Percentiles rank a stretch among this genome's conserved stretches.
phyloP scores from a whole-genome alignment of 2,888 invertebrate genomes.

The Aphrophora alni region DNA sequence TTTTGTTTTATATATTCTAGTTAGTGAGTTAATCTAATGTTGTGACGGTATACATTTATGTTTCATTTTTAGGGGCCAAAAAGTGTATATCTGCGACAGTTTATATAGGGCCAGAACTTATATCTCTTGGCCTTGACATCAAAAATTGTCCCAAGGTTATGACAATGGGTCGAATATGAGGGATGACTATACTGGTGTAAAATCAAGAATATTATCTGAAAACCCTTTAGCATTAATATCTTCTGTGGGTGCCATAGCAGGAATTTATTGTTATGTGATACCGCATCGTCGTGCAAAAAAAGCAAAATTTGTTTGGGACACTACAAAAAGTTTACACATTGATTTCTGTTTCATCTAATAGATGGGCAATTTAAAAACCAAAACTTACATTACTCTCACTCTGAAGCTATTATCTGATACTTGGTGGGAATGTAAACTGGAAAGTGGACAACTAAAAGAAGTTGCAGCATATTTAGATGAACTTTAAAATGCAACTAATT shows the following conservation, averaged over 20 bases:
- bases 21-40: too few species aligned
- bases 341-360: too few species aligned
- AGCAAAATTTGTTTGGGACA: not conserved
- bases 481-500: not conserved
- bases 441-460: conserved; percentile 1
- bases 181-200: too few species aligned
- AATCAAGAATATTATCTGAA: not conserved
- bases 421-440: not conserved
- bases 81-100: too few species aligned
- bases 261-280: conserved; percentile 11
- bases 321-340: not conserved
- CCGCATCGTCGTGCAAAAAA: too few species aligned
- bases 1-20: too few species aligned
- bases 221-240: not conserved
- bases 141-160: not conserved
- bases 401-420: too few species aligned
- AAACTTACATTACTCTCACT: too few species aligned
- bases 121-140: not conserved
- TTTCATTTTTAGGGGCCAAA: too few species aligned
- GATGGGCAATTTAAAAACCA: too few species aligned
- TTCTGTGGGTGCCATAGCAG: not conserved
- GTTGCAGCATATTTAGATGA: not conserved
- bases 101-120: too few species aligned
- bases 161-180: not conserved
- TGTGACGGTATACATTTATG: too few species aligned